A percentile compares a stretch with the other conserved stretches of the same genome.
phyloP scores from a whole-genome alignment of 2,888 invertebrate species.

The Dione vanillae region DNA sequence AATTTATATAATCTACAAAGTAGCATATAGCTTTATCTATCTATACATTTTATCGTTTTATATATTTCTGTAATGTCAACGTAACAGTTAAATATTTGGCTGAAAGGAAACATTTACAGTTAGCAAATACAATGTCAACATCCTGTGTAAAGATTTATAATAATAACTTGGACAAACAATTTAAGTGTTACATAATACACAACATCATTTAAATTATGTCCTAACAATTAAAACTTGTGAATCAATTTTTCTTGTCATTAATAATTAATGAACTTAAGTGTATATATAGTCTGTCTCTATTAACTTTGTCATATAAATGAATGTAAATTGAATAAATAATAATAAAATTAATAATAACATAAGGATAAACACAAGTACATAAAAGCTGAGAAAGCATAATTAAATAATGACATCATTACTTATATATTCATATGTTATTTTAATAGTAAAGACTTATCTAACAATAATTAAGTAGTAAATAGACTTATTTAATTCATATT shows the following conservation, averaged over 20 bases:
- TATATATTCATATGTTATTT: neutral
- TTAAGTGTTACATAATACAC: neutral
- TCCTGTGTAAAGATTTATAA: neutral
- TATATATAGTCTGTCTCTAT: neutral
- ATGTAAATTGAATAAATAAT: neutral
- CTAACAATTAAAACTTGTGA: neutral
- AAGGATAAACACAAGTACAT: slow-evolving; percentile 3
- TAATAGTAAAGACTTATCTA: neutral
- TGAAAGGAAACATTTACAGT: too few species aligned
- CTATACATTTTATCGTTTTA: neutral
- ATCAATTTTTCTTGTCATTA: neutral
- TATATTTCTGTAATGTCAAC: neutral
- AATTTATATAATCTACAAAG: too few species aligned
- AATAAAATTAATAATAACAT: neutral
- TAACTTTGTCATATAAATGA: too few species aligned
- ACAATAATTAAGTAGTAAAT: neutral
- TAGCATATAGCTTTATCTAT: neutral
- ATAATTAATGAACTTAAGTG: neutral
- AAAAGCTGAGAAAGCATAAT: neutral
- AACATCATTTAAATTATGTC: neutral
- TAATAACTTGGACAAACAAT: neutral
- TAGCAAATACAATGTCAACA: slow-evolving; percentile 1
- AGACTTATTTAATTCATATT: neutral
- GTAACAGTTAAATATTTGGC: neutral
- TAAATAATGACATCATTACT: slow-evolving; percentile 10